Percentiles rank a stretch among this genome's conserved stretches.
phyloP scores from a whole-genome alignment of 2,113 vertebrate genomes.

The Microtus ochrogaster region DNA sequence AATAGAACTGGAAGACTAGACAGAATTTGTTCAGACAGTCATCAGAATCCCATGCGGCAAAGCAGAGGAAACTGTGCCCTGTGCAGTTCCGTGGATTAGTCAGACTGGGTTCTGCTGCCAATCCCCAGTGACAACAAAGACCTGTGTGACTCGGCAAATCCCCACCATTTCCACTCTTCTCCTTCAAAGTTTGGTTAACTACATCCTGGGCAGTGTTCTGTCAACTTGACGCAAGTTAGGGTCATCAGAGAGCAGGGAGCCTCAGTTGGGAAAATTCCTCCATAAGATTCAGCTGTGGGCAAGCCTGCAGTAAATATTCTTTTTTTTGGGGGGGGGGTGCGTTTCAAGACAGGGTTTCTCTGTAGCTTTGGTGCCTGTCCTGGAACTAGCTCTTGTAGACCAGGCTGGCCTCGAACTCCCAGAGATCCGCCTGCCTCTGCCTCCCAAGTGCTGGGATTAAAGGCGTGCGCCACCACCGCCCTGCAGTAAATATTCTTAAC shows the following conservation, averaged over 20 bases:
- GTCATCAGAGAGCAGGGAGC: neutral
- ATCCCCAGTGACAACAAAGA: neutral
- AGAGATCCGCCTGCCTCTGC: no score
- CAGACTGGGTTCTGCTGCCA: neutral
- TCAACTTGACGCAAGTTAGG: neutral
- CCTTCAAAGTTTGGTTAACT: neutral
- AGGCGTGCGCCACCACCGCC: no score
- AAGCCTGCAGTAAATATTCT: neutral
- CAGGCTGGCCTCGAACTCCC: no score
- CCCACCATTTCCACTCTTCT: neutral
- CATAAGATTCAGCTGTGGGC: neutral
- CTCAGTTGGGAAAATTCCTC: neutral
- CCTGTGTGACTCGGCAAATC: neutral
- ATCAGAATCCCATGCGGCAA: neutral
- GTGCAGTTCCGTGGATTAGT: neutral
- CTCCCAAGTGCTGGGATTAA: no score
- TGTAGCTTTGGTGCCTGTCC: no score
- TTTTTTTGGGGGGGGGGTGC: no score
- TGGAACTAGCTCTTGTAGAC: no score
- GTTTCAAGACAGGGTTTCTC: no score
- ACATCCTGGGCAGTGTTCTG: neutral
- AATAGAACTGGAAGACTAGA: slow-evolving; percentile 12
- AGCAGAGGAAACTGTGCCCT: neutral
- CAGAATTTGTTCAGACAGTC: slow-evolving; percentile 37
- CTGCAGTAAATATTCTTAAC: neutral